Base-by-base conservation (phyloP, 2,888 invertebrate species). In the Papilio gigon region DNA sequence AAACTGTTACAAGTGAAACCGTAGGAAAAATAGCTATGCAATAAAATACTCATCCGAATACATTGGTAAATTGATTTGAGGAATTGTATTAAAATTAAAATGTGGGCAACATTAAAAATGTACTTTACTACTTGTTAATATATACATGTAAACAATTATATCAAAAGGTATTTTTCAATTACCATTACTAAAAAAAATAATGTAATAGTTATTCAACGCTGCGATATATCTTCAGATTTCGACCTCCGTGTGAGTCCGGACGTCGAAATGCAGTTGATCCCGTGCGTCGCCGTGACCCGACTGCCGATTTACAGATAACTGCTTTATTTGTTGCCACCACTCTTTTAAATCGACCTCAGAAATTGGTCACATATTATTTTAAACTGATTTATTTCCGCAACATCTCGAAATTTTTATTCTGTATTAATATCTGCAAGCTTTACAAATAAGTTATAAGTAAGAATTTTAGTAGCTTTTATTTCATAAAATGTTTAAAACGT, bases 321-420 rank as follows among this genome's bases (percentile, higher is more conserved):
- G 82, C 84, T 88, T 89, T 90, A 89, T 90, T 90, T 90, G 90
- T 88, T 85, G 82, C 84, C 83, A 78, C 82, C 73, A 71, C 72
- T 75, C 75, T 74, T 75, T 75, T 72, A 73, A 75, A 72, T 66
- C 70, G 71, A 65, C 62, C 59, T 65, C 62, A 70, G 72, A 72
- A 68, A 72, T 73, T 60, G 68, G 40, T 33, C 60, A 58, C 25
- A 65, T 68, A 69, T 65, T 40, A 42, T 40, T 65, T 65, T 61
- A 53, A 65, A 69, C 35, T n/a, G 42, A 59, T 53, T 53, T 22
- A 22, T 11, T 59, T 30, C n/a, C 9, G 11, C 8, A 30, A n/a
- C 30, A 17, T 4, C n/a, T 8, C 8, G 6, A 22, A 40, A n/a
- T 17, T 58, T 20, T 12, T 2, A 37, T 37, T 37, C 6, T 14